These are phyloP conservation scores for Propithecus deckenii DNA, from an alignment of 2,797 vertebrate genomes.

Conservation along the genomic window DNA sequence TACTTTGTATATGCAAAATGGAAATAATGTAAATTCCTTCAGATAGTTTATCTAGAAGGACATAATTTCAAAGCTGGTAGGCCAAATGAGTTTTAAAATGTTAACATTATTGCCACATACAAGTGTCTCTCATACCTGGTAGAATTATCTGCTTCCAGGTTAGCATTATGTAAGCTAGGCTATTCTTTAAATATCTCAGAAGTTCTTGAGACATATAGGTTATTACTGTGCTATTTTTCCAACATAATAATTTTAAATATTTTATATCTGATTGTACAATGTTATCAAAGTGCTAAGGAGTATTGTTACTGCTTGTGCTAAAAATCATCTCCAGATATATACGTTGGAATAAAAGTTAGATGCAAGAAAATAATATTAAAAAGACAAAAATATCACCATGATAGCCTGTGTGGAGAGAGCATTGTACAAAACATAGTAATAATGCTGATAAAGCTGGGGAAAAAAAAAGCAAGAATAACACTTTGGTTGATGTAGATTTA, in stretches of 20 bases:
- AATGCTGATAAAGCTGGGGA: neutral
- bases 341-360: neutral
- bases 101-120: neutral
- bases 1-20: neutral
- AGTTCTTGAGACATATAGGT: neutral
- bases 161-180: neutral
- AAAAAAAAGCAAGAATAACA: neutral
- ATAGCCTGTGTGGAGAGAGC: neutral
- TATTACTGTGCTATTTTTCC: neutral
- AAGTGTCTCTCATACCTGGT: neutral
- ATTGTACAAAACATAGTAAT: neutral
- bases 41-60: slow-evolving; percentile 24
- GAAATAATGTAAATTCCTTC: slow-evolving; percentile 30
- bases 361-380: neutral
- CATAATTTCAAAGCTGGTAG: neutral
- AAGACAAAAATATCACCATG: neutral
- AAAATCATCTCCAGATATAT: neutral
- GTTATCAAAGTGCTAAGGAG: neutral
- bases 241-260: neutral
- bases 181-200: neutral
- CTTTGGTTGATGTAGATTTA: neutral
- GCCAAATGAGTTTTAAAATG: neutral
- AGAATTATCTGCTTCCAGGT: neutral
- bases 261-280: slow-evolving; percentile 8
- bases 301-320: slow-evolving; percentile 12